These are phyloP conservation scores for Chironomus riparius DNA, from an alignment of 2,888 invertebrate species.

Conservation along the genomic window DNA sequence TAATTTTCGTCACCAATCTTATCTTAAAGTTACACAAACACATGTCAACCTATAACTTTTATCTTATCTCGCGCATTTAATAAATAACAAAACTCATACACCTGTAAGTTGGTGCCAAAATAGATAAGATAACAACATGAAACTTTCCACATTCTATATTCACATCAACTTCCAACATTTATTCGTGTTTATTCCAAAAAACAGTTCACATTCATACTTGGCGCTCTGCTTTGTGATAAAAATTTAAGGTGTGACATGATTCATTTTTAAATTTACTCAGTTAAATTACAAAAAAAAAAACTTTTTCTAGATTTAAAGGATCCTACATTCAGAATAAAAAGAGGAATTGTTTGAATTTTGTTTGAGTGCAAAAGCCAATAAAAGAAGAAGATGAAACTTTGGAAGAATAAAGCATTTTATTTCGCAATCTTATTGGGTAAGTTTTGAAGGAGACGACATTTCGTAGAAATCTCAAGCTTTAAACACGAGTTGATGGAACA, in stretches of 20 bases:
- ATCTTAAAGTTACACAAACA: not conserved
- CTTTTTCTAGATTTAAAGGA: not conserved
- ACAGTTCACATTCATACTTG: not conserved
- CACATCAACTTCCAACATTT: not conserved
- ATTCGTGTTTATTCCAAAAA: not conserved
- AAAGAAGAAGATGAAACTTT: slow-evolving; percentile 31
- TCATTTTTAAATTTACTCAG: not conserved
- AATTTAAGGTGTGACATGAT: slow-evolving; percentile 23
- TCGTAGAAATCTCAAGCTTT: not conserved
- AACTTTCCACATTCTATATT: not conserved
- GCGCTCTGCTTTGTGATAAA: not conserved
- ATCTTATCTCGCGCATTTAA: slow-evolving; percentile 3
- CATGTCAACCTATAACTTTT: not conserved
- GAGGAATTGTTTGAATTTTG: not conserved
- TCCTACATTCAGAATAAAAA: not conserved
- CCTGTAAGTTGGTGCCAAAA: not conserved
- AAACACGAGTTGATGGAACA: not conserved
- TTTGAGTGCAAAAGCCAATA: not conserved
- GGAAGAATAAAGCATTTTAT: slow-evolving; percentile 41
- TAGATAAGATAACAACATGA: not conserved
- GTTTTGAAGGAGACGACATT: slow-evolving; percentile 31
- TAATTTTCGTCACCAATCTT: not conserved
- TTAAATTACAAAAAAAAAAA: not conserved
- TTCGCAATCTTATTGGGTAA: slow-evolving; percentile 47
- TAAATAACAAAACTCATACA: slow-evolving; percentile 6